These are phyloP conservation scores for Limanda limanda DNA, from an alignment of 2,113 vertebrate species.

Conservation along the genomic window DNA sequence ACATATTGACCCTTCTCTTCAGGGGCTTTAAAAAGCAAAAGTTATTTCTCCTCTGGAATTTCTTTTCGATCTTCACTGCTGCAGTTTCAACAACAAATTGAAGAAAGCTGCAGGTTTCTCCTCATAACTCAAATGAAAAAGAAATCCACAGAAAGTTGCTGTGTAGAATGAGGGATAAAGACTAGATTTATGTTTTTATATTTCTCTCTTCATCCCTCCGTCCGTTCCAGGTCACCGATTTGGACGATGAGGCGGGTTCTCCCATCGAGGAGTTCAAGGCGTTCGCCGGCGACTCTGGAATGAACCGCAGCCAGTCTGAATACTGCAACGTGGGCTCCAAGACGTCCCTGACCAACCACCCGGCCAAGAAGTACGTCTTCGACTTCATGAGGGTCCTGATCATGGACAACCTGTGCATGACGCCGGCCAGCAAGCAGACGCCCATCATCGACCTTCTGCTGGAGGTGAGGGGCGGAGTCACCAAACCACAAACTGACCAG, in stretches of 20 bases:
- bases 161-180: neutral
- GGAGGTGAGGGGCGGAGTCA: slow-evolving; percentile 83
- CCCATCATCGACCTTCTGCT: slow-evolving; percentile 94
- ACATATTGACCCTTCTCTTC: neutral
- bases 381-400: slow-evolving; percentile 98
- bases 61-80: neutral
- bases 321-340: slow-evolving; percentile 98
- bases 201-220: neutral
- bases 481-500: too few relatives aligned
- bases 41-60: neutral
- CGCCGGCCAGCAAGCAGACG: slow-evolving; percentile 96
- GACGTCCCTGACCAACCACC: slow-evolving; percentile 97
- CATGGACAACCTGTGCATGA: slow-evolving; percentile 97
- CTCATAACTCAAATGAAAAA: neutral
- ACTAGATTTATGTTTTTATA: neutral
- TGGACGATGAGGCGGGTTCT: slow-evolving; percentile 95
- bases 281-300: slow-evolving; percentile 92
- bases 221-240: slow-evolving; percentile 89
- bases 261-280: slow-evolving; percentile 97
- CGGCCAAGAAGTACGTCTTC: slow-evolving; percentile 97
- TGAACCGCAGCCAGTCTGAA: slow-evolving; percentile 99
- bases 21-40: neutral
- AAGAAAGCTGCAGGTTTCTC: neutral
- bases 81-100: neutral
- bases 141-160: too few relatives aligned